A percentile compares a stretch with the other conserved stretches of the same genome.
These are phyloP conservation scores for Limenitis camilla DNA, from an alignment of 2,888 invertebrate species.

Conservation along the genomic window DNA sequence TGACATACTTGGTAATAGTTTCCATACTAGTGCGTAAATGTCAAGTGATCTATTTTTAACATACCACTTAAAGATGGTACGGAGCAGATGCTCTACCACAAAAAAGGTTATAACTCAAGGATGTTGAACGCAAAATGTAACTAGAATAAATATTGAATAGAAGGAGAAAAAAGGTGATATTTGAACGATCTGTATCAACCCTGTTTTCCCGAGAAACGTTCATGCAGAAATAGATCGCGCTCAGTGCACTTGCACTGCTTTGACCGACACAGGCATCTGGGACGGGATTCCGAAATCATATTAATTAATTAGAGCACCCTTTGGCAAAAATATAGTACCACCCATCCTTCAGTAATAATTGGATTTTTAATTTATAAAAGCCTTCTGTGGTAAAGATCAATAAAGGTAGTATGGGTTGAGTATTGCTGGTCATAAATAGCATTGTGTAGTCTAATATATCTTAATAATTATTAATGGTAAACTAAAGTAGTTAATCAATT, in stretches of 20 bases:
- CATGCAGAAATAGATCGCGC: conserved; percentile 20
- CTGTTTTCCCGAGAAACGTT: conserved; percentile 10
- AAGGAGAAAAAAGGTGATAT: conserved; percentile 8
- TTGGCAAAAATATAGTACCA: too few species aligned
- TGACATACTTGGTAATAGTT: background rate
- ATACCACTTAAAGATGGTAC: background rate
- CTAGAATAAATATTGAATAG: background rate
- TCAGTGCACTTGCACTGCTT: conserved; percentile 23
- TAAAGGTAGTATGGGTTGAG: too few species aligned
- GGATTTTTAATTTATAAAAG: too few species aligned
- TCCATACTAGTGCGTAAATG: background rate
- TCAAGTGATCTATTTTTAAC: background rate
- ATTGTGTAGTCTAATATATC: too few species aligned
- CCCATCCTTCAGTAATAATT: too few species aligned
- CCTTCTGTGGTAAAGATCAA: too few species aligned
- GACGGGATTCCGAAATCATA: too few species aligned
- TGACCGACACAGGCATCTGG: conserved; percentile 10
- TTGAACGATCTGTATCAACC: conserved; percentile 12
- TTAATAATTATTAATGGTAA: too few species aligned
- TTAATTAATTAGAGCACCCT: too few species aligned
- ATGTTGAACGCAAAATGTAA: background rate
- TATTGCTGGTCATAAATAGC: too few species aligned
- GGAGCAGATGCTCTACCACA: background rate
- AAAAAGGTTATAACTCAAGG: too few species aligned
- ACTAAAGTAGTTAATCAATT: too few species aligned